These are phyloP conservation scores for Sarcophaga carnaria DNA, from an alignment of 2,888 invertebrate genomes.

Conservation along the genomic window DNA sequence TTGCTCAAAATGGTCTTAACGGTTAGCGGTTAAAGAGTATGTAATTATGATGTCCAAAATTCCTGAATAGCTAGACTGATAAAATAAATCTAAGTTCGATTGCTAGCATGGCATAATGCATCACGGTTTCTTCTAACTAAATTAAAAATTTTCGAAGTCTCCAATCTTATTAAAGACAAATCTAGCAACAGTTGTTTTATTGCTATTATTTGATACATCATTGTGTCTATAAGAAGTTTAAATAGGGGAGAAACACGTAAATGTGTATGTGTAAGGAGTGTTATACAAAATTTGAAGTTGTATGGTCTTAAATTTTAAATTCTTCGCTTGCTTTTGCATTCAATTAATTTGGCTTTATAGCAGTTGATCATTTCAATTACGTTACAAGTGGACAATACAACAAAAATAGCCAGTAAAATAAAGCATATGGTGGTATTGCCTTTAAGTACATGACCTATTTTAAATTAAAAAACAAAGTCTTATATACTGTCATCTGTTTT, in stretches of 20 bases:
- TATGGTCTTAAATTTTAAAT: constrained; percentile 28
- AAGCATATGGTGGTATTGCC: constrained; percentile 36
- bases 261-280: background rate
- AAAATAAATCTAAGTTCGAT: too few species aligned
- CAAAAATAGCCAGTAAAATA: constrained; percentile 45
- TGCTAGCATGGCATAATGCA: too few species aligned
- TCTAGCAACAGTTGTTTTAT: background rate
- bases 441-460: background rate
- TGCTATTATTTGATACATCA: background rate
- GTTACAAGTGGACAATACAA: background rate
- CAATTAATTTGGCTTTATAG: background rate
- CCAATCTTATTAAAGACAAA: too few species aligned
- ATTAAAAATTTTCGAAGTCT: too few species aligned
- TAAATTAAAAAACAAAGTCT: background rate
- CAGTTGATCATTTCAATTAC: background rate
- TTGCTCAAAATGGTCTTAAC: too few species aligned
- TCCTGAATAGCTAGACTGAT: too few species aligned
- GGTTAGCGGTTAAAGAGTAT: too few species aligned
- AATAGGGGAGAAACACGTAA: background rate
- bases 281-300: constrained; percentile 23
- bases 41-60: too few species aligned
- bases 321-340: constrained; percentile 28
- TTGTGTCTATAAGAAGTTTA: background rate
- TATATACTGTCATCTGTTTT: background rate
- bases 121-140: too few species aligned